A percentile compares a stretch with the other conserved stretches of the same genome.
These are phyloP conservation scores for Drosophila dives DNA, from an alignment of 2,888 invertebrate species.

Conservation along the genomic window DNA sequence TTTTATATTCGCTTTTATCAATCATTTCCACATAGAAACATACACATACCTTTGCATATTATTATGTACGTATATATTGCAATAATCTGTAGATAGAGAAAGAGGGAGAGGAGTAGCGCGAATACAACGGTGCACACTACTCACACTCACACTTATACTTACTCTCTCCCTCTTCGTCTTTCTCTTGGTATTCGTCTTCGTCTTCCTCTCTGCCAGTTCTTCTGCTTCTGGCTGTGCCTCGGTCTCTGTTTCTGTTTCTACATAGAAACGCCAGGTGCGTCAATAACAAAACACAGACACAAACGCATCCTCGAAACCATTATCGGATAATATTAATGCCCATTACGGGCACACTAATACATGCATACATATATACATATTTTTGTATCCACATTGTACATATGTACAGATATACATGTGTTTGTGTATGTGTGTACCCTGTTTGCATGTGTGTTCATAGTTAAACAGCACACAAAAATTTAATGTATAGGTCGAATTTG, in stretches of 20 bases:
- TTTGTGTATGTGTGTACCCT: constrained; percentile 8
- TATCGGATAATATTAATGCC: constrained; percentile 51
- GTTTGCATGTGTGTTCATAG: constrained; percentile 17
- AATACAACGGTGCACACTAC: constrained; percentile 25
- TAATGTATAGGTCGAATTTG: constrained; percentile 36
- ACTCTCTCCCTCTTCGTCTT: background rate
- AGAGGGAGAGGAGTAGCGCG: constrained; percentile 19
- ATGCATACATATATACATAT: background rate
- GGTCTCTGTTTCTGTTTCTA: constrained; percentile 6
- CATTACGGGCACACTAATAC: constrained; percentile 30
- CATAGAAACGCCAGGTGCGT: constrained; percentile 44
- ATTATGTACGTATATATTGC: constrained; percentile 3
- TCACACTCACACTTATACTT: background rate
- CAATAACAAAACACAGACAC: constrained; percentile 23
- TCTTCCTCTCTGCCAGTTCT: background rate
- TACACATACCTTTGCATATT: constrained; percentile 1
- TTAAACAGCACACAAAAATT: constrained; percentile 48
- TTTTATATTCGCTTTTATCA: constrained; percentile 21
- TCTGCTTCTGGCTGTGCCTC: constrained; percentile 5
- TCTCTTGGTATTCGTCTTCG: background rate
- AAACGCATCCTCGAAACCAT: constrained; percentile 44
- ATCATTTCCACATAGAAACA: constrained; percentile 10
- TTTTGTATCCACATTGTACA: constrained; percentile 3
- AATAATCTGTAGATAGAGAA: constrained; percentile 20
- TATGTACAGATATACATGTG: constrained; percentile 8